Evolutionary conservation across 2,797 vertebrate genomes (phyloP), one percentile per base, ranked within the genome.

Genomic region (Notamacropus eugenii): DNA sequence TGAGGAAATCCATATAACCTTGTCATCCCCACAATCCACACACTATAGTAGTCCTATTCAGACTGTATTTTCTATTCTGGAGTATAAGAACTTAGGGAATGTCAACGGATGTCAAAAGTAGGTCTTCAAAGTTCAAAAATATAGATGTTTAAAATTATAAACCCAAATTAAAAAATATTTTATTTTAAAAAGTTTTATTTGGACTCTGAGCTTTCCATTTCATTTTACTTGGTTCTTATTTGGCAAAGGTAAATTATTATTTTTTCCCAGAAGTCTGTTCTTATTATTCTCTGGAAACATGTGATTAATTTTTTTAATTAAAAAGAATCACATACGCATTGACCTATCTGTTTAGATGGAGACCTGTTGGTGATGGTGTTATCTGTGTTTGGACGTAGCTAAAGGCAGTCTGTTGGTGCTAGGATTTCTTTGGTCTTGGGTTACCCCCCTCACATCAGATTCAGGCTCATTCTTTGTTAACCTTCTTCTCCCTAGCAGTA

Each of bases 401-500:
- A 55, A 55, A 94, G 74, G 1, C n/a, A 92, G 16, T 12, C 40
- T 54, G 67, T 16, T 93, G 92, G 50, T 92, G 34, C 56, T 92
- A 58, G 56, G 40, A 59, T 57, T 87, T 62, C 56, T 57, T 92
- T 54, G 29, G 6, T 91, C 92, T 90, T 90, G 19, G 3, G 22
- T 40, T 92, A 54, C 3, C 14, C 1, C 29, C 59, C 31, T 52
- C 46, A 92, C 74, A 93, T 87, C 59, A 92, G 59, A 50, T 50
- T 59, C 16, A 27, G 91, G 90, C n/a, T 97, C 55, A 67, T 50
- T 31, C 40, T 91, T 57, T 87, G 22, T 16, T 50, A 92, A 93
- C 9, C 93, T 28, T 46, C 34, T 92, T 0, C 11, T 96, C 82
- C 90, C 90, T 96, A 55, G 93, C 34, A 82, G 94, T 56, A 97